Evolutionary conservation across 2,113 vertebrate genomes (phyloP).

Genomic region (Engystomops pustulosus): DNA sequence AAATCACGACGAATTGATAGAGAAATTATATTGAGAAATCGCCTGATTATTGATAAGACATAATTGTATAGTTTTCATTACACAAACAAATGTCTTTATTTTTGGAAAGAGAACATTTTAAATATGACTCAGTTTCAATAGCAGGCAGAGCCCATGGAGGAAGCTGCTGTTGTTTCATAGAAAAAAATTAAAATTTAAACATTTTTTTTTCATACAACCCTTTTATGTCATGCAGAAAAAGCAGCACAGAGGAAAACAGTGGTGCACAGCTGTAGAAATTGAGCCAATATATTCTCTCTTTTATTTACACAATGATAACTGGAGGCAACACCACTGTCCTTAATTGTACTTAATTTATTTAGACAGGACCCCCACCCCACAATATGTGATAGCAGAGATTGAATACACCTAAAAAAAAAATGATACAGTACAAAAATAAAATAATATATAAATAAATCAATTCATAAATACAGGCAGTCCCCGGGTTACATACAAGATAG

Average conservation of each 20-base stretch:
- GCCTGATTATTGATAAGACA: too few species aligned
- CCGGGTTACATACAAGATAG: too few species aligned
- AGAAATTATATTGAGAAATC: too few species aligned
- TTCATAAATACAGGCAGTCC: too few species aligned
- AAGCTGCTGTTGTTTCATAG: background rate
- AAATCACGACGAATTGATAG: too few species aligned
- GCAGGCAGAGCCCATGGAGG: background rate
- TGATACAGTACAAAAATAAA: slow-evolving; percentile 23
- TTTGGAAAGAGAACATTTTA: too few species aligned
- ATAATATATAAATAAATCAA: background rate
- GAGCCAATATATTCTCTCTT: background rate
- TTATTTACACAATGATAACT: background rate
- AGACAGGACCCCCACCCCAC: background rate
- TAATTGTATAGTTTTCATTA: too few species aligned
- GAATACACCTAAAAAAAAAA: background rate
- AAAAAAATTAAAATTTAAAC: background rate
- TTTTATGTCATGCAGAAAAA: background rate
- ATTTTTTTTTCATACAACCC: background rate
- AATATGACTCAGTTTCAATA: background rate
- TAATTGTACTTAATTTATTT: background rate
- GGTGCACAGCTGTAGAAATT: background rate
- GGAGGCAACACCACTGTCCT: background rate
- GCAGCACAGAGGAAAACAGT: background rate
- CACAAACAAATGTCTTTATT: too few species aligned
- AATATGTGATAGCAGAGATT: background rate